phyloP scores from a whole-genome alignment of 2,888 invertebrate genomes.

The Lutraria lutraria region DNA sequence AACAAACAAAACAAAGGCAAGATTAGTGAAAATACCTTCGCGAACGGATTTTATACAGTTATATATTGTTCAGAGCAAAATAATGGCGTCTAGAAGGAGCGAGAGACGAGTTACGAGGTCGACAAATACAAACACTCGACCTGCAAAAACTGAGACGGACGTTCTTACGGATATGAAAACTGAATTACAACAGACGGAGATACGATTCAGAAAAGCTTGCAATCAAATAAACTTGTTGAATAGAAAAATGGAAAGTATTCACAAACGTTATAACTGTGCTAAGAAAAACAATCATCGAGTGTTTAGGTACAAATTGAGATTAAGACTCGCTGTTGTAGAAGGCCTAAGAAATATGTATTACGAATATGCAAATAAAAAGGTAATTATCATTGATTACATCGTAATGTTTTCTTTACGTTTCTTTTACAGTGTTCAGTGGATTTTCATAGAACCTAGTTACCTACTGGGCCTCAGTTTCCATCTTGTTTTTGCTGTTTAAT shows the following conservation, averaged over 20 bases:
- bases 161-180: conserved; percentile 58
- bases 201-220: conserved; percentile 67
- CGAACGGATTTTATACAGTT: conserved; percentile 34
- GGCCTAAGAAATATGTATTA: conserved; percentile 70
- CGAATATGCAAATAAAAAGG: conserved; percentile 71
- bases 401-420: background rate
- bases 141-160: background rate
- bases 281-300: conserved; percentile 70
- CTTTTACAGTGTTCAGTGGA: background rate
- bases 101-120: conserved; percentile 58
- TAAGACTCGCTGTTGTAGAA: conserved; percentile 66
- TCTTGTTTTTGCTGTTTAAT: background rate
- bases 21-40: conserved; percentile 13
- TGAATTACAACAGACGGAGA: conserved; percentile 67
- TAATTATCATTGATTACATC: conserved; percentile 7
- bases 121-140: conserved; percentile 44
- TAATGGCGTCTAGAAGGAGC: conserved; percentile 63
- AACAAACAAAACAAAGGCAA: conserved; percentile 18
- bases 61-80: background rate
- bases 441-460: background rate
- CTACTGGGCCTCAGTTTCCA: too few species aligned
- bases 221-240: conserved; percentile 70
- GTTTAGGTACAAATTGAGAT: conserved; percentile 65
- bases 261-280: conserved; percentile 71
- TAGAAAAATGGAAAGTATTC: conserved; percentile 71